Evolutionary conservation across 2,888 invertebrate genomes (phyloP).

Genomic region (Lepidochrysops patricia): DNA sequence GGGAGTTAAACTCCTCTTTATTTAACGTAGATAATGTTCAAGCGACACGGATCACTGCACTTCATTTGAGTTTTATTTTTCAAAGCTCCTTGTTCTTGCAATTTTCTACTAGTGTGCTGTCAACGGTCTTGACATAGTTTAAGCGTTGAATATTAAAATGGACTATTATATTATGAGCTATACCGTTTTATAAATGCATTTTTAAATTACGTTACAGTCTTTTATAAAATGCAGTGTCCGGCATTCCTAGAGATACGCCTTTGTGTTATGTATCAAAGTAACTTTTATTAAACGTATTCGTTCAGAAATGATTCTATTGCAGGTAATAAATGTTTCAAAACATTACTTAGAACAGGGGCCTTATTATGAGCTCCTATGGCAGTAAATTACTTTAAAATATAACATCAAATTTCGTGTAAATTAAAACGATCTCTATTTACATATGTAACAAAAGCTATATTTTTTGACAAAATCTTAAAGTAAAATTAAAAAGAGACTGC

Average conservation of each 20-base stretch:
- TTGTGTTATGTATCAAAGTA: neutral
- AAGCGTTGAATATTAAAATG: conserved; percentile 28
- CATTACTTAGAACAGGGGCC: too few species aligned
- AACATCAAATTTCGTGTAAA: too few species aligned
- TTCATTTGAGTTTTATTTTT: conserved; percentile 26
- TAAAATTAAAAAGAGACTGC: too few species aligned
- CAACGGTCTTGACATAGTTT: conserved; percentile 35
- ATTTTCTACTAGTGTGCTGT: conserved; percentile 34
- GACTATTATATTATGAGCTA: conserved; percentile 20
- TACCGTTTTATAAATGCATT: conserved; percentile 13
- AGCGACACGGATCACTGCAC: conserved; percentile 31
- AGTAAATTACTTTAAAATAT: too few species aligned
- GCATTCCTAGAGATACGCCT: neutral
- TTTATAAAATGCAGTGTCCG: neutral
- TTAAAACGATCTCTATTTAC: too few species aligned
- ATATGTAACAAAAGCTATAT: too few species aligned
- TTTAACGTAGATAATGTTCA: conserved; percentile 21
- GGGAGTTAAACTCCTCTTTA: conserved; percentile 12
- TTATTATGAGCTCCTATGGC: too few species aligned
- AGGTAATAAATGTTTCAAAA: too few species aligned
- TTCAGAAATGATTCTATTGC: too few species aligned
- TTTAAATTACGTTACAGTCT: neutral
- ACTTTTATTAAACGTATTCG: too few species aligned
- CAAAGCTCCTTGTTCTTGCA: conserved; percentile 32
- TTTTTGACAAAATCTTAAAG: too few species aligned